A percentile compares a stretch with the other conserved stretches of the same genome.
These are phyloP conservation scores for Coenonympha glycerion DNA, from an alignment of 2,888 invertebrate genomes.

Conservation along the genomic window DNA sequence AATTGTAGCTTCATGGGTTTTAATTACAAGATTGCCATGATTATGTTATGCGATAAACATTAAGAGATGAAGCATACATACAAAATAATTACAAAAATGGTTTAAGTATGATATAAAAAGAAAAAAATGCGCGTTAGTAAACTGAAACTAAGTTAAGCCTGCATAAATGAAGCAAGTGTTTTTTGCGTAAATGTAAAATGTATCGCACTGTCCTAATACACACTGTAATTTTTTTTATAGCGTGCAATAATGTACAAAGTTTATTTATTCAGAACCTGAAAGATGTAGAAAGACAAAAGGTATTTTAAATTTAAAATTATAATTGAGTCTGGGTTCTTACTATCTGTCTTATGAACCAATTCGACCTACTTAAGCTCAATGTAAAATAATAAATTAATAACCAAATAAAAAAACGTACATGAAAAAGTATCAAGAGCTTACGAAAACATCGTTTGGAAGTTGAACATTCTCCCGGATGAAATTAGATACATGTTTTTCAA, in stretches of 20 bases:
- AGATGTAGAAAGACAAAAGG: background rate
- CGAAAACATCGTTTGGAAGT: no score
- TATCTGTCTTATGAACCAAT: background rate
- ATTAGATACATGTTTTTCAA: no score
- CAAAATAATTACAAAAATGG: background rate
- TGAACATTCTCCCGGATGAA: no score
- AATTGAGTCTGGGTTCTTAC: background rate
- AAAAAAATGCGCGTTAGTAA: background rate
- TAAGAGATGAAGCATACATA: conserved; percentile 12
- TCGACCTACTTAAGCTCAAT: no score
- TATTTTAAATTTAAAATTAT: background rate
- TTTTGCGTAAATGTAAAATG: background rate
- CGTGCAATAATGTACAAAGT: background rate
- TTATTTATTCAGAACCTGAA: background rate
- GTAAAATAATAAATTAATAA: no score
- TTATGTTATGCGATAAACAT: background rate
- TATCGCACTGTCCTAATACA: background rate
- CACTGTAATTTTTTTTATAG: background rate
- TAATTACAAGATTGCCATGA: background rate
- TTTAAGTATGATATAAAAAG: conserved; percentile 2
- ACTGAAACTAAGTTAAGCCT: background rate
- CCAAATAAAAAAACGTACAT: no score
- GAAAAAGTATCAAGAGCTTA: no score
- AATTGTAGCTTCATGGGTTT: background rate
- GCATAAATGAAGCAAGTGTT: background rate